Conservation (phyloP, 2,113 vertebrate species). For the Bothrops jararaca region DNA sequence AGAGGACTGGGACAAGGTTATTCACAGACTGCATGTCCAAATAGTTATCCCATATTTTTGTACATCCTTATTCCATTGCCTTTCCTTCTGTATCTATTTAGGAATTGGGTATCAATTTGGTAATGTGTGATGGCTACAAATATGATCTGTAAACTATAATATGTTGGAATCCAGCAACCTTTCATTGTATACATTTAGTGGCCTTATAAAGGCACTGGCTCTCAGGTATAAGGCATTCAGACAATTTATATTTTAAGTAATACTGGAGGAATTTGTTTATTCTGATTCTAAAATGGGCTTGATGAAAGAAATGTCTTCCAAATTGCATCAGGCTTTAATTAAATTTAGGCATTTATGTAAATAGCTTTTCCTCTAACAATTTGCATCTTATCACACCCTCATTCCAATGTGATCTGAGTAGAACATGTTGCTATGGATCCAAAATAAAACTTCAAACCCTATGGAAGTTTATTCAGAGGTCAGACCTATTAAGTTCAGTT, state of each 20-base stretch:
- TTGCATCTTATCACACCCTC: background rate
- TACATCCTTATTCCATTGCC: background rate
- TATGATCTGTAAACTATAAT: background rate
- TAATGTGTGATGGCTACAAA: background rate
- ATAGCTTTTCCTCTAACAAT: background rate
- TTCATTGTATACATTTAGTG: background rate
- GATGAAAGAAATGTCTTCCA: background rate
- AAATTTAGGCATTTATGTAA: background rate
- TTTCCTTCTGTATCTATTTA: background rate
- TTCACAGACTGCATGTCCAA: background rate
- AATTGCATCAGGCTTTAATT: background rate
- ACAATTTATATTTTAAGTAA: background rate
- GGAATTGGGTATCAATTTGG: background rate
- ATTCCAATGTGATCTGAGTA: background rate
- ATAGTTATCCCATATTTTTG: background rate
- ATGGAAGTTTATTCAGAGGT: background rate
- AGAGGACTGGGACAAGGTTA: background rate
- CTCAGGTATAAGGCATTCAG: background rate
- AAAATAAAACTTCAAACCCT: background rate
- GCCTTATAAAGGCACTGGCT: background rate
- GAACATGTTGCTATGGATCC: background rate
- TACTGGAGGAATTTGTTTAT: background rate
- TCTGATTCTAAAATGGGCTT: background rate
- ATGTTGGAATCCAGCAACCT: background rate
- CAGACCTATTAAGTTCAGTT: background rate